Conservation (phyloP, 2,888 invertebrate genomes). For the Ormyrus pomaceus region DNA sequence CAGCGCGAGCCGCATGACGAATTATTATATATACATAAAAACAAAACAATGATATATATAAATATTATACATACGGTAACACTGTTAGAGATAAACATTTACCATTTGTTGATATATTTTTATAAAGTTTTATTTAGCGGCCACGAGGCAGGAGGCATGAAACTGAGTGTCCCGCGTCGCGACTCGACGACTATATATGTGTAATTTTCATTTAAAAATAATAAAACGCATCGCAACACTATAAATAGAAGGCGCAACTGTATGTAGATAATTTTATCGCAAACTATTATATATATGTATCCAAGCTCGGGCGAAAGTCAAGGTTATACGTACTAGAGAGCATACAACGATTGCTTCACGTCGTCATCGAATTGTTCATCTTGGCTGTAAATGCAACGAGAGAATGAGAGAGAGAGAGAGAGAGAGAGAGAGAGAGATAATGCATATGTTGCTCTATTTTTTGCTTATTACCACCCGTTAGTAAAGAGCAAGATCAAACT, state of each 20-base stretch:
- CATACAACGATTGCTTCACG: constrained; percentile 13
- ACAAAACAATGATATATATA: constrained; percentile 30
- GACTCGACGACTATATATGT: constrained; percentile 2
- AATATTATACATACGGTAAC: constrained; percentile 53
- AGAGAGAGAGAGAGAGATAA: too few species aligned
- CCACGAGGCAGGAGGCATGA: neutral
- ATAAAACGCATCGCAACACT: constrained; percentile 23
- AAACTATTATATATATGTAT: neutral
- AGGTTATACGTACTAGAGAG: constrained; percentile 6
- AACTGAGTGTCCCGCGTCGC: neutral
- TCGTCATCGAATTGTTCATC: constrained; percentile 27
- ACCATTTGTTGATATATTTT: constrained; percentile 75
- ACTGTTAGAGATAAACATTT: constrained; percentile 73
- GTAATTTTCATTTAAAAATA: constrained; percentile 35
- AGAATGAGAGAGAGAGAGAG: too few species aligned
- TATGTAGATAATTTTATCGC: constrained; percentile 32
- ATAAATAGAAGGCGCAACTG: constrained; percentile 22
- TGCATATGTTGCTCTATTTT: too few species aligned
- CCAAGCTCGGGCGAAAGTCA: constrained; percentile 29
- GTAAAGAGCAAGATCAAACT: too few species aligned
- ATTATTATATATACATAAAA: constrained; percentile 65
- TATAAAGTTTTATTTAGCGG: constrained; percentile 73
- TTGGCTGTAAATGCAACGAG: too few species aligned
- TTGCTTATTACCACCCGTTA: too few species aligned
- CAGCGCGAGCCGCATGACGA: constrained; percentile 63